A percentile compares a stretch with the other conserved stretches of the same genome.
Conservation (phyloP, 2,888 invertebrate species). For the Ypsolopha sequella region DNA sequence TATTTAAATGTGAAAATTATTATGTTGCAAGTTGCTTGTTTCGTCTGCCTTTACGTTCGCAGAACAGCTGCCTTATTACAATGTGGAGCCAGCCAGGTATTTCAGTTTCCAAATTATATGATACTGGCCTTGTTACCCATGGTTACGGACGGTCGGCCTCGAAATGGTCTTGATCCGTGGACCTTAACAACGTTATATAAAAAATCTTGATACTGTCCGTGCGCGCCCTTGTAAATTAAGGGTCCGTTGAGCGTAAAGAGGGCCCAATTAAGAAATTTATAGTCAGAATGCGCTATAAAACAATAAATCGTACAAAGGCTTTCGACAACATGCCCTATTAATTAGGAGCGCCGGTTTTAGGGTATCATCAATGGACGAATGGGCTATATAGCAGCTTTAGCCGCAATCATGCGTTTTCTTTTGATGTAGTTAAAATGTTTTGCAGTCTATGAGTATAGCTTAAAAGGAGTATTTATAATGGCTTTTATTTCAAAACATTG, state of each 20-base stretch:
- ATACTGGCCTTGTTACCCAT: slow-evolving; percentile 37
- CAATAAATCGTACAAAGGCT: slow-evolving; percentile 62
- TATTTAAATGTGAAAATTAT: slow-evolving; percentile 60
- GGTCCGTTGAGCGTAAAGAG: slow-evolving; percentile 52
- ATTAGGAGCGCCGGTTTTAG: slow-evolving; percentile 45
- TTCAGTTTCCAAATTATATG: slow-evolving; percentile 48
- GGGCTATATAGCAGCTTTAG: not conserved
- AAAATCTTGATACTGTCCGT: slow-evolving; percentile 44
- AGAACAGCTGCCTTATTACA: slow-evolving; percentile 40
- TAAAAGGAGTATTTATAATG: too few relatives aligned
- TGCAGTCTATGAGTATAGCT: too few relatives aligned
- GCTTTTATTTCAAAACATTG: too few relatives aligned
- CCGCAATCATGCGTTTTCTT: too few relatives aligned
- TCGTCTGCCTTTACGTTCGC: slow-evolving; percentile 13
- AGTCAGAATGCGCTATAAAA: slow-evolving; percentile 58
- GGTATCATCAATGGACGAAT: slow-evolving; percentile 7
- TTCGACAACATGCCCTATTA: slow-evolving; percentile 52
- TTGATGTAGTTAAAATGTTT: too few relatives aligned
- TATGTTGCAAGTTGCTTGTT: slow-evolving; percentile 25
- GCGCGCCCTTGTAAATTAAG: slow-evolving; percentile 62
- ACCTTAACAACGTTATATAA: slow-evolving; percentile 19
- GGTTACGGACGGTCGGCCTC: slow-evolving; percentile 13
- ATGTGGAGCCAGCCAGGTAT: slow-evolving; percentile 23
- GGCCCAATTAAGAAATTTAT: slow-evolving; percentile 65
- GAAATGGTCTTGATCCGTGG: slow-evolving; percentile 12